Base-by-base conservation (phyloP, 2,797 vertebrate genomes). In the Serranus cabrilla region DNA sequence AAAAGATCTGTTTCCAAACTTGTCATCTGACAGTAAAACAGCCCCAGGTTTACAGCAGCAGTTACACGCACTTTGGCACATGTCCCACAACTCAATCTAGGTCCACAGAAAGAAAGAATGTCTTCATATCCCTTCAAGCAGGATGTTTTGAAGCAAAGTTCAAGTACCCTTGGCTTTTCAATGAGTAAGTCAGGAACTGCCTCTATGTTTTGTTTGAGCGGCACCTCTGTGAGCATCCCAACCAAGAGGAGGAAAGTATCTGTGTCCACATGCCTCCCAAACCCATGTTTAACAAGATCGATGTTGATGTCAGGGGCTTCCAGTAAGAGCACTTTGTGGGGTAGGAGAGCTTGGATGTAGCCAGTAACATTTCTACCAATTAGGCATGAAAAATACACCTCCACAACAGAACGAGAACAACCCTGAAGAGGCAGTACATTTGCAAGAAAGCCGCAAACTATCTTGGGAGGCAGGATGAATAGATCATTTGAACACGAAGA, bases 211-310 rank as follows among this genome's bases (percentile, higher is more conserved):
- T 87, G 92, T 77, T 92, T 93, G 16, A 93, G 74, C 0, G 95
- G 92, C 40, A 93, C 85, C 10, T 91, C 94, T 82, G 93, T 92
- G 75, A 97, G 88, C 80, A 94, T 92, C 88, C 96, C 93, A 69
- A 97, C 93, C 91, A 99, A 81, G 47, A 98, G 84, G 77, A 94
- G 82, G 92, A 99, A 99, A 0, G 97, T 97, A 79, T 95, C 92
- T 14, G 90, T 93, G 90, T 99, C 97, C 61, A 97, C 78, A 80
- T 92, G 86, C 88, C 94, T 97, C 67, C 96, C 97, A 71, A 97
- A 92, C 1, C 89, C 88, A 70, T 96, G 89, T 84, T 90, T 93
- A 69, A 96, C 86, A 57, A 97, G 85, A 63, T 96, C 91, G 16
- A 50, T 85, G 83, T 94, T 95, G 70, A 99, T 88, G 78, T 95